phyloP scores from a whole-genome alignment of 2,888 invertebrate genomes.

The Patella caerulea region DNA sequence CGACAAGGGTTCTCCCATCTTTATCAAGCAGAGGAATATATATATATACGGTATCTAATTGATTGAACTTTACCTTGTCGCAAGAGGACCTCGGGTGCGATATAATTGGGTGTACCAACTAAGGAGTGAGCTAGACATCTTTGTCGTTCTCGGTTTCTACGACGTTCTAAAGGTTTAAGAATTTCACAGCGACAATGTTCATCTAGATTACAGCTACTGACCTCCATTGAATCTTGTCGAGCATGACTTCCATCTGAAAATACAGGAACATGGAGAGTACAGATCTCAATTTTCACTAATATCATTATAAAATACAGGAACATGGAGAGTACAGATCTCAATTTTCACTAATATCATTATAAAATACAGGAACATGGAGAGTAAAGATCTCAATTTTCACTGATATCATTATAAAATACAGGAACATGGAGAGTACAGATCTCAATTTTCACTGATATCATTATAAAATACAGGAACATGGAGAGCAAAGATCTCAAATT shows the following conservation, averaged over 20 bases:
- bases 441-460: neutral
- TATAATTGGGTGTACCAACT: constrained; percentile 99
- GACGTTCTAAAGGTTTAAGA: constrained; percentile 82
- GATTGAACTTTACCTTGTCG: constrained; percentile 72
- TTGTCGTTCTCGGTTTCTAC: constrained; percentile 89
- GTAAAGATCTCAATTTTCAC: neutral
- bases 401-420: too few species aligned
- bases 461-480: too few species aligned
- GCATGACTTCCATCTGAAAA: constrained; percentile 82
- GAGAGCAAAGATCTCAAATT: too few species aligned
- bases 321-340: too few species aligned
- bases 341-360: too few species aligned
- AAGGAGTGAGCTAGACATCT: constrained; percentile 96
- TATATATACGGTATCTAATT: neutral
- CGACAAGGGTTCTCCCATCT: too few species aligned
- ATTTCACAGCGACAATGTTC: constrained; percentile 76
- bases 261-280: constrained; percentile 16
- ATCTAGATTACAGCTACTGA: constrained; percentile 52
- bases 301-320: too few species aligned
- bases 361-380: too few species aligned
- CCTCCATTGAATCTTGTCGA: constrained; percentile 97
- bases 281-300: too few species aligned
- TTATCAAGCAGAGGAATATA: too few species aligned
- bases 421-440: neutral
- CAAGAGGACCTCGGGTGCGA: constrained; percentile 93